phyloP scores from a whole-genome alignment of 2,113 vertebrate species.

The Percina caprodes region DNA sequence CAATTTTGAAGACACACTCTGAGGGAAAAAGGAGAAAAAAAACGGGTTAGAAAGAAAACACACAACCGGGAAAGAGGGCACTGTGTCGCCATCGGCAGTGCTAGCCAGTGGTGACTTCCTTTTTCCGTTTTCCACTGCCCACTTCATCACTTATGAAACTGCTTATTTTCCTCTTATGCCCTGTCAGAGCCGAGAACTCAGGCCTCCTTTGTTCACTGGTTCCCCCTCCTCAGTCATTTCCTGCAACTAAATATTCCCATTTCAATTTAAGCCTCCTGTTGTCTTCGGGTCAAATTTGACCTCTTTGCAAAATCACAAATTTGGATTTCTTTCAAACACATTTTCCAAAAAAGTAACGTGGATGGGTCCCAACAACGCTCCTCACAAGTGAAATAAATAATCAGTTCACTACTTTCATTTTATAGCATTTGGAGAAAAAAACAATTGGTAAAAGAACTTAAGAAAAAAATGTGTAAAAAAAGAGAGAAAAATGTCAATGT shows the following conservation, averaged over 20 bases:
- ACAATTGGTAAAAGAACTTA: no score
- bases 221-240: constrained; percentile 30
- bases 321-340: no score
- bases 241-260: constrained; percentile 11
- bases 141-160: constrained; percentile 74
- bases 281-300: no score
- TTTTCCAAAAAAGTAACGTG: no score
- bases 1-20: constrained; percentile 45
- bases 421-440: no score
- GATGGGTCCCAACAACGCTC: no score
- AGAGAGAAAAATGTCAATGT: no score
- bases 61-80: constrained; percentile 71
- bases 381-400: no score
- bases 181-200: constrained; percentile 48
- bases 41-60: constrained; percentile 56
- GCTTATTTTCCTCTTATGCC: constrained; percentile 63
- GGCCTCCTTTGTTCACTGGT: constrained; percentile 51
- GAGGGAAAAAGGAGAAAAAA: constrained; percentile 4
- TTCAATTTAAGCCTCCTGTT: neutral
- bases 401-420: no score
- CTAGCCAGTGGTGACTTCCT: constrained; percentile 71
- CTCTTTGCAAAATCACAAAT: no score
- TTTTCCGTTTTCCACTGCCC: constrained; percentile 76
- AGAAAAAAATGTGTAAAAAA: no score
- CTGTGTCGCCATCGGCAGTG: constrained; percentile 67